Evolutionary conservation across 2,888 invertebrate genomes (phyloP), one percentile per base, ranked within the genome.

Genomic region (Pristionchus arcanus): DNA sequence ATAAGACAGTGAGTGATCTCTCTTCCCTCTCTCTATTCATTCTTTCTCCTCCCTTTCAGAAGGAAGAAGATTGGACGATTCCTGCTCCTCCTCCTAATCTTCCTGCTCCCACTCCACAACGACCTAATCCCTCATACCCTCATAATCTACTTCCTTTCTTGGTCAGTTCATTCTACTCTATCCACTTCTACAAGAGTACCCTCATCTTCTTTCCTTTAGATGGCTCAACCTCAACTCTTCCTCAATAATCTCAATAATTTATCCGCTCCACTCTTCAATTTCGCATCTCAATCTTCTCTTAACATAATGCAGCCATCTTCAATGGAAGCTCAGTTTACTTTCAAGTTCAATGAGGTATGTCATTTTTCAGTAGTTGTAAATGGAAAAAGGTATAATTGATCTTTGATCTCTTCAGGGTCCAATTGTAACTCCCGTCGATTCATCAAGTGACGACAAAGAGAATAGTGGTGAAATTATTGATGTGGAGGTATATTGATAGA

Each of bases 61-160:
- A 28, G 84, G n/a, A 42, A 42, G 81, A 81, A 15, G 31, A 49
- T n/a, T 86, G 63, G 63, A 21, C 37, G 3, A 28, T 37, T 25
- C 86, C 86, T n/a, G 28, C 42, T 66, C 86, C 86, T 37, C 86
- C 86, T 34, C 86, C 86, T 5, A 86, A 86, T 66, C 59, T 86
- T 86, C 86, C 86, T 37, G 86, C 86, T 66, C 86, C 86, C 13
- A 86, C 86, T 66, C 86, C 86, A 37, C 86, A 86, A 28, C 49
- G 86, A 86, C 86, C 86, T 2, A 1, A 31, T 53, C 19, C 83
- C 55, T 4, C n/a, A 0, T 28, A 28, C 83, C n/a, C n/a, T n/a
- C 55, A 55, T 21, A 34, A 31, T n/a, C 25, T 81, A 16, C 34
- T 83, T 42, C 83, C 83, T 55, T 42, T 83, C 37, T 55, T 83